These are phyloP conservation scores for Sebastiscus tertius DNA, from an alignment of 2,797 vertebrate genomes.

Conservation along the genomic window DNA sequence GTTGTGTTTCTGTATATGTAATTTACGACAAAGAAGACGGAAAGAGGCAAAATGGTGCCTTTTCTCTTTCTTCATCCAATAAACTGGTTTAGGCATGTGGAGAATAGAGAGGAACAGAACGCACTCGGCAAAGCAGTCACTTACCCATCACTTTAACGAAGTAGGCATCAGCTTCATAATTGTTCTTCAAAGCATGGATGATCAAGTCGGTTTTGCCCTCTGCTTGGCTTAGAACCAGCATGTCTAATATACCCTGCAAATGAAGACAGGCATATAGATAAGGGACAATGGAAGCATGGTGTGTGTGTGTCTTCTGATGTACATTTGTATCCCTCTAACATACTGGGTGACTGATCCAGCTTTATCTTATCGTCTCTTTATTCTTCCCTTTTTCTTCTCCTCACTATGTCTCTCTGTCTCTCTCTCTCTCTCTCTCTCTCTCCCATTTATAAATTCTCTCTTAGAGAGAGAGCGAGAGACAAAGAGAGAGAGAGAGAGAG, in stretches of 20 bases:
- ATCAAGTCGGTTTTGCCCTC: conserved; percentile 79
- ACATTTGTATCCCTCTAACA: conserved; percentile 58
- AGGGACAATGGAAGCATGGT: conserved; percentile 48
- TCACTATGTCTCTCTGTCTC: not conserved
- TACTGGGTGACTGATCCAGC: conserved; percentile 48
- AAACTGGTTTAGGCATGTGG: not conserved
- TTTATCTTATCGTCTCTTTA: conserved; percentile 48
- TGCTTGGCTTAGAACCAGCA: conserved; percentile 89
- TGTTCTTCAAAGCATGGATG: conserved; percentile 95
- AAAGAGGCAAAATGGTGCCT: not conserved
- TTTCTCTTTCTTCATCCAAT: not conserved
- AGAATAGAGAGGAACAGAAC: not conserved
- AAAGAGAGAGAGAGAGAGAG: not conserved
- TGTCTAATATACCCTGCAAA: conserved; percentile 95
- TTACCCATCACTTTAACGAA: conserved; percentile 99
- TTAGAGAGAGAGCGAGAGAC: not conserved
- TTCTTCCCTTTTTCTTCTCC: not conserved
- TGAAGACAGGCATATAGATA: conserved; percentile 62
- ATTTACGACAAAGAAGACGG: not conserved
- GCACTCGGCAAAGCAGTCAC: conserved; percentile 60
- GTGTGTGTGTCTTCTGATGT: conserved; percentile 42
- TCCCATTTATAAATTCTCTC: conserved; percentile 21
- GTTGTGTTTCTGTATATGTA: not conserved
- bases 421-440: not conserved
- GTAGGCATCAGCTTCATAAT: conserved; percentile 97